Evolutionary conservation across 2,888 invertebrate genomes (phyloP), one percentile per base, ranked within the genome.

Genomic region (Diarsia rubi): DNA sequence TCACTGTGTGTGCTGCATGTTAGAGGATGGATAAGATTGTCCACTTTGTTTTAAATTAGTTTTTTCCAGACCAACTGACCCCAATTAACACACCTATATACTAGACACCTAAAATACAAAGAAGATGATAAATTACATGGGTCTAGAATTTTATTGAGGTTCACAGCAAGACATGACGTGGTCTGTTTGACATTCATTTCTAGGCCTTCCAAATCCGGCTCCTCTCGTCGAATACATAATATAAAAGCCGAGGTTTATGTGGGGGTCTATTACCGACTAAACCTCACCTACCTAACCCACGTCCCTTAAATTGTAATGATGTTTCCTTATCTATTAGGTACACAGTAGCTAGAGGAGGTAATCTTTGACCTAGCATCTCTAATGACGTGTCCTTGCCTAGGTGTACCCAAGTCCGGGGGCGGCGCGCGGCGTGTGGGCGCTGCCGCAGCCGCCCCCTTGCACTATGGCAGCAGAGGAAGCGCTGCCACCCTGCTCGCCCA

Each of bases 391-490:
- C 1, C 66, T 45, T 73, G 14, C 27, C 16, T 54, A 97, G 96
- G 98, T 98, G 95, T 98, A 98, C 94, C 98, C 98, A 83, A 98
- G 98, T 95, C 98, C 98, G 96, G 98, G 98, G 97, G 98, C 98
- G 95, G 98, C 98, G 96, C 98, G 98, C 94, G 98, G 98, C 95
- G 98, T 98, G 93, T 98, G 98, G 98, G 98, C 98, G 94, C 97
- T 98, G 97, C 98, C 98, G 96, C 97, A 97, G 96, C 98, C 97
- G 96, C 97, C 97, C 93, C 98, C 98, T 86, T 98, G 98, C 96
- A 97, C 97, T 90, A 98, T 98, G 98, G 98, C 98, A 78, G 97
- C 98, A 6, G 98, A 98, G 86, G 98, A 97, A 87, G 90, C 95
- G 14, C 91, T 96, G 79, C 95, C 96, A 0, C 95, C 95, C 19